Conservation (phyloP, 2,113 vertebrate genomes). For the Glaucomys volans region DNA sequence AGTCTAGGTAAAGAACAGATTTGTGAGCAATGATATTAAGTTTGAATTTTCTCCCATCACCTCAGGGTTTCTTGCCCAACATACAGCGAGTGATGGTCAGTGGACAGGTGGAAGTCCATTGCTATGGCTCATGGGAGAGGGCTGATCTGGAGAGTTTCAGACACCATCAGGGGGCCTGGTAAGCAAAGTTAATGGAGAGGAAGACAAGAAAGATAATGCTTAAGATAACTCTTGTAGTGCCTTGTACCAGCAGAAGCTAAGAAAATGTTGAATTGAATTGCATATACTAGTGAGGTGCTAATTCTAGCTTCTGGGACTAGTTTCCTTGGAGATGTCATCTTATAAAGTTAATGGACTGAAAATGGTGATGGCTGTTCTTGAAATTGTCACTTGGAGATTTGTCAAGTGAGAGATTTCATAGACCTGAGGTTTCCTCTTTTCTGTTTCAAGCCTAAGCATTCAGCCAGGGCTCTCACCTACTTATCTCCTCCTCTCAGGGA, state of each 20-base stretch:
- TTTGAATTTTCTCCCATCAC: neutral
- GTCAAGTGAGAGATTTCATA: neutral
- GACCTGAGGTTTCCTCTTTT: neutral
- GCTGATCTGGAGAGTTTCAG: neutral
- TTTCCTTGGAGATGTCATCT: neutral
- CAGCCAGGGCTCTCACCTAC: neutral
- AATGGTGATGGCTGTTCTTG: neutral
- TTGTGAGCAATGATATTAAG: neutral
- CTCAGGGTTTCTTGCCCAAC: neutral
- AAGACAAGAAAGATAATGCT: neutral
- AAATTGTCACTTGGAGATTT: slow-evolving; percentile 13
- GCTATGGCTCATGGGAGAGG: neutral
- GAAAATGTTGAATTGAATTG: neutral
- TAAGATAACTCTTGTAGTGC: neutral
- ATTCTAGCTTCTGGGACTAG: neutral
- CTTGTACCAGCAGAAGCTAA: neutral
- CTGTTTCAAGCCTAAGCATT: neutral
- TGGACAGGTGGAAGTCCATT: neutral
- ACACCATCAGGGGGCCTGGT: neutral
- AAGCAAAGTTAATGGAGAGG: neutral
- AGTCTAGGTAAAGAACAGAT: neutral
- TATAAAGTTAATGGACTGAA: neutral
- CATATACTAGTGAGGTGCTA: neutral
- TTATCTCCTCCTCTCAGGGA: neutral
- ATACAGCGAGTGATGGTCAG: neutral